Percentiles rank a stretch among this genome's conserved stretches.
These are phyloP conservation scores for Dorcus hopei DNA, from an alignment of 2,888 invertebrate species.

Conservation along the genomic window DNA sequence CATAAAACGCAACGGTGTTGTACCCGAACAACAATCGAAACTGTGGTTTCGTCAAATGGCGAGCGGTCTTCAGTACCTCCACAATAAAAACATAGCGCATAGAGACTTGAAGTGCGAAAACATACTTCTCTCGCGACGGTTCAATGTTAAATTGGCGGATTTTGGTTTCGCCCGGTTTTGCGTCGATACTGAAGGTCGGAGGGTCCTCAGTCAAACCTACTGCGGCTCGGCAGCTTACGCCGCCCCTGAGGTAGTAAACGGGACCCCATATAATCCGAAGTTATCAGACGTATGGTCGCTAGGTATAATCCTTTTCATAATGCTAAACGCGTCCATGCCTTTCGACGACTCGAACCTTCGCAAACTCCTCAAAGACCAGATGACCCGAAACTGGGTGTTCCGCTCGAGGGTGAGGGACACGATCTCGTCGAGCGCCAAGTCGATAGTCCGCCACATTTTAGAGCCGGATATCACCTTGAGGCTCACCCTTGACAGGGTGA, in stretches of 20 bases:
- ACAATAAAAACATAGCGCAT: slow-evolving; percentile 81
- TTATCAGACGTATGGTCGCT: slow-evolving; percentile 91
- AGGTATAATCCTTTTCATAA: slow-evolving; percentile 87
- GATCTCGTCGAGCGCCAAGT: slow-evolving; percentile 69
- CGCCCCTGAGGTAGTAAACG: slow-evolving; percentile 87
- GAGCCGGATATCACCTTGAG: slow-evolving; percentile 82
- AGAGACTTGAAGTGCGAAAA: slow-evolving; percentile 95
- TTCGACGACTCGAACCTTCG: slow-evolving; percentile 85
- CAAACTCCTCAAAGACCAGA: slow-evolving; percentile 80
- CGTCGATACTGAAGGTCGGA: slow-evolving; percentile 66
- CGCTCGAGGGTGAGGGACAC: slow-evolving; percentile 65
- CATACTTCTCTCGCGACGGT: slow-evolving; percentile 75
- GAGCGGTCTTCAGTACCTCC: slow-evolving; percentile 78
- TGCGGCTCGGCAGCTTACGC: slow-evolving; percentile 98
- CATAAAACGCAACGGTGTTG: slow-evolving; percentile 72
- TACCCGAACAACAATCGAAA: slow-evolving; percentile 75
- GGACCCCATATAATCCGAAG: slow-evolving; percentile 85
- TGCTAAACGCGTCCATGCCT: slow-evolving; percentile 93
- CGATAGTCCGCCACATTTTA: slow-evolving; percentile 74
- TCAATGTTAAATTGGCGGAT: slow-evolving; percentile 89
- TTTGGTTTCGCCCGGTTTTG: slow-evolving; percentile 91
- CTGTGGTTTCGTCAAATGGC: slow-evolving; percentile 86
- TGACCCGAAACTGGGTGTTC: slow-evolving; percentile 76
- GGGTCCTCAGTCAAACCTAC: slow-evolving; percentile 83
- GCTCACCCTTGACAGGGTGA: slow-evolving; percentile 69